phyloP scores from a whole-genome alignment of 1,140 invertebrate genomes.

The Diorhabda elongata region DNA sequence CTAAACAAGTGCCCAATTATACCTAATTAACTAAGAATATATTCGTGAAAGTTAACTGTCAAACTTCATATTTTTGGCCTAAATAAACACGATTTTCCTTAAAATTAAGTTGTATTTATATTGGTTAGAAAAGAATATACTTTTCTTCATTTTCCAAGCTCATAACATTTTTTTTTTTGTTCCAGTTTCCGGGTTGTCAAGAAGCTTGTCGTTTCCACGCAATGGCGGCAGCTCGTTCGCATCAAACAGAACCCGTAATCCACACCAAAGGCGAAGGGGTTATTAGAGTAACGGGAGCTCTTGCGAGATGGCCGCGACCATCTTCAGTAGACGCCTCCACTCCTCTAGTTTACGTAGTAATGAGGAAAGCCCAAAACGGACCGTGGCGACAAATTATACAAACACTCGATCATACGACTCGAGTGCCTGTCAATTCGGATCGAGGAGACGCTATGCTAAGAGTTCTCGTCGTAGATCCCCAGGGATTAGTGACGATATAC shows the following conservation, averaged over 20 bases:
- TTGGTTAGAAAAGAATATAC: too few species aligned
- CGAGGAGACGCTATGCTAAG: conserved; percentile 57
- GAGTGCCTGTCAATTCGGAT: conserved; percentile 53
- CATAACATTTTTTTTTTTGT: conserved; percentile 40
- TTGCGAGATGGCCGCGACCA: conserved; percentile 59
- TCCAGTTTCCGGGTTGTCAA: conserved; percentile 65
- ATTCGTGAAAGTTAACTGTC: background rate
- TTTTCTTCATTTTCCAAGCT: too few species aligned
- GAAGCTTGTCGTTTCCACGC: conserved; percentile 64
- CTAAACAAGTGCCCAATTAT: too few species aligned
- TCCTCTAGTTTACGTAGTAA: conserved; percentile 65
- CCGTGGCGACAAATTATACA: conserved; percentile 65
- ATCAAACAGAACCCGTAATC: conserved; percentile 61
- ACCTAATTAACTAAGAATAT: too few species aligned
- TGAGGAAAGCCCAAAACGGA: conserved; percentile 56
- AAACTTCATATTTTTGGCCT: background rate
- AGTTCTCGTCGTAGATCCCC: conserved; percentile 61
- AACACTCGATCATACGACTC: conserved; percentile 56
- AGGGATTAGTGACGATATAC: conserved; percentile 64
- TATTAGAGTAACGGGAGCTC: conserved; percentile 54
- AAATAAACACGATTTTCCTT: background rate
- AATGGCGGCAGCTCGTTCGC: conserved; percentile 53
- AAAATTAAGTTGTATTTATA: too few species aligned
- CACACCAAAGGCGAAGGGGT: conserved; percentile 63
- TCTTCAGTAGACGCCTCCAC: conserved; percentile 46